Percentiles rank a stretch among this genome's conserved stretches.
These are phyloP conservation scores for Pseudeuparius sepicola DNA, from an alignment of 2,888 invertebrate genomes.

Conservation along the genomic window DNA sequence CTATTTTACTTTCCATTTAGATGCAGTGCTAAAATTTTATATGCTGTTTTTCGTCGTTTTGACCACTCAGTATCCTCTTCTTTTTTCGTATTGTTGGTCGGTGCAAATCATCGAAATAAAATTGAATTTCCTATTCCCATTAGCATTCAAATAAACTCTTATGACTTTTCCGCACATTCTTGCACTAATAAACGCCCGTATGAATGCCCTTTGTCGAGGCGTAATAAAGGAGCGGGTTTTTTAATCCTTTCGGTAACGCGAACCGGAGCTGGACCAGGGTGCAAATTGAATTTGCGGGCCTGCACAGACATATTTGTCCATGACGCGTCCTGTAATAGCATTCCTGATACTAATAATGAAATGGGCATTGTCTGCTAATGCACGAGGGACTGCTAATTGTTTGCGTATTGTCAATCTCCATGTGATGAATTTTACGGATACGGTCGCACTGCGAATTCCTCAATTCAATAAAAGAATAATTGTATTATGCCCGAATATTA, in stretches of 20 bases:
- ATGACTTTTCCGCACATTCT: constrained; percentile 27
- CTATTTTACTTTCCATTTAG: no score
- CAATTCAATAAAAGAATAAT: no score
- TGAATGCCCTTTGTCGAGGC: constrained; percentile 27
- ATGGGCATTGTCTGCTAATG: constrained; percentile 38
- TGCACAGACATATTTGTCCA: constrained; percentile 35
- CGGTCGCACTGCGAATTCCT: constrained; percentile 14
- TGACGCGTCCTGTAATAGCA: constrained; percentile 36
- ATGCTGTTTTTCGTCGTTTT: no score
- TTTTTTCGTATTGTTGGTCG: no score
- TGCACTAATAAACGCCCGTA: constrained; percentile 24
- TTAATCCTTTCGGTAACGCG: constrained; percentile 32
- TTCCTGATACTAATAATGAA: constrained; percentile 39
- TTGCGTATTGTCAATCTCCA: constrained; percentile 41
- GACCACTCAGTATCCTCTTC: no score
- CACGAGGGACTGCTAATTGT: constrained; percentile 39
- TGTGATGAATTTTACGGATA: constrained; percentile 34
- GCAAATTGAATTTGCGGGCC: constrained; percentile 37
- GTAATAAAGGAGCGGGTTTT: constrained; percentile 33
- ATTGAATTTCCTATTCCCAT: constrained; percentile 20
- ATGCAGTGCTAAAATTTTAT: no score
- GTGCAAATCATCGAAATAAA: constrained; percentile 15
- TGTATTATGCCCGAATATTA: no score
- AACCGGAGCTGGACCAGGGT: constrained; percentile 26
- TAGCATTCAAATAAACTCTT: constrained; percentile 25